Percentiles rank a stretch among this genome's conserved stretches.
phyloP scores from a whole-genome alignment of 2,888 invertebrate species.

The Didymodactylos carnosus region DNA sequence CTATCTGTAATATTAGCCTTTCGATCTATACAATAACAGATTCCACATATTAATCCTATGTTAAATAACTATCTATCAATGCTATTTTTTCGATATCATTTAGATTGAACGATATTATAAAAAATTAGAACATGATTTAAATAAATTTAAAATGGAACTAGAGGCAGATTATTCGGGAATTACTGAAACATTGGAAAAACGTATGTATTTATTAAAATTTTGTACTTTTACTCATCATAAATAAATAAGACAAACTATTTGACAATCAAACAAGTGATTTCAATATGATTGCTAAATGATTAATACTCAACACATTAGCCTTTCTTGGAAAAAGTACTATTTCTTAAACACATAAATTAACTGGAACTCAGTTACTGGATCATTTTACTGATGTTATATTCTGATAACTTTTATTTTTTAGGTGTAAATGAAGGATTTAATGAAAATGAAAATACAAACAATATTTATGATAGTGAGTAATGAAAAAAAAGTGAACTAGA shows the following conservation, averaged over 20 bases:
- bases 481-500: not conserved
- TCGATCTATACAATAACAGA: not conserved
- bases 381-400: too few species aligned
- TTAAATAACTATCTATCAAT: not conserved
- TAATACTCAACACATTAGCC: too few species aligned
- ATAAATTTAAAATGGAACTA: constrained; percentile 92
- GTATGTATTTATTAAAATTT: constrained; percentile 22
- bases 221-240: too few species aligned
- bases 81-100: constrained; percentile 5
- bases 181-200: constrained; percentile 75
- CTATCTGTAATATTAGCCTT: too few species aligned
- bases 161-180: constrained; percentile 97
- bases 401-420: not conserved
- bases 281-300: too few species aligned
- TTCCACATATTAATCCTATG: not conserved
- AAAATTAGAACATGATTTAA: constrained; percentile 65
- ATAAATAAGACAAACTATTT: too few species aligned
- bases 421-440: not conserved
- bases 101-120: constrained; percentile 65
- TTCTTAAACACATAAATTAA: too few species aligned
- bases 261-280: too few species aligned
- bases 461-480: not conserved
- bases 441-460: not conserved
- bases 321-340: too few species aligned
- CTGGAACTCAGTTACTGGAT: too few species aligned